A percentile compares a stretch with the other conserved stretches of the same genome.
Evolutionary conservation across 2,888 invertebrate species (phyloP).

Genomic region (Agrotis puta): DNA sequence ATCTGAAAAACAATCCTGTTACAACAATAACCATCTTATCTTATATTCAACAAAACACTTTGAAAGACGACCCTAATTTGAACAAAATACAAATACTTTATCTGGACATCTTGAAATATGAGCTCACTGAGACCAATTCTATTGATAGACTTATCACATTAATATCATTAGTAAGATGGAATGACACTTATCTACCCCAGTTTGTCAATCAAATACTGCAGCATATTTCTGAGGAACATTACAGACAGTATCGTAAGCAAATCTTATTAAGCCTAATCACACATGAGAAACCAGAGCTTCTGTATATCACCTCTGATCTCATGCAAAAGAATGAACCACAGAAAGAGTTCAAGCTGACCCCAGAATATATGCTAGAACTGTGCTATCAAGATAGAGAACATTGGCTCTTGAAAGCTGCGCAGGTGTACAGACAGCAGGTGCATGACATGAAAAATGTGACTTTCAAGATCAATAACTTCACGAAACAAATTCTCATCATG

Average conservation of each 20-base stretch:
- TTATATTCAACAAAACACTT: constrained; percentile 76
- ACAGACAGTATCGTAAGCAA: constrained; percentile 85
- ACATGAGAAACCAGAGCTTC: constrained; percentile 81
- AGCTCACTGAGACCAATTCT: constrained; percentile 77
- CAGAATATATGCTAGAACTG: constrained; percentile 89
- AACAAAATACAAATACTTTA: constrained; percentile 81
- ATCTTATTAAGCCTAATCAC: constrained; percentile 85
- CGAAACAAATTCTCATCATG: constrained; percentile 88
- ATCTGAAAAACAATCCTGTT: constrained; percentile 85
- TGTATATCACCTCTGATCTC: constrained; percentile 78
- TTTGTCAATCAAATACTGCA: constrained; percentile 80
- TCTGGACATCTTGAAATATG: constrained; percentile 80
- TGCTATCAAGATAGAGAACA: constrained; percentile 88
- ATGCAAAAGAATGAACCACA: constrained; percentile 85
- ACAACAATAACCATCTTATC: constrained; percentile 80
- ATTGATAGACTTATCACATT: constrained; percentile 82
- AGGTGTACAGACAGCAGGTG: constrained; percentile 85
- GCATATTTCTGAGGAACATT: constrained; percentile 80
- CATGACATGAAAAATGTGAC: constrained; percentile 87
- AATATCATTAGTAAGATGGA: constrained; percentile 82
- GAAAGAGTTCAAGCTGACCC: constrained; percentile 86
- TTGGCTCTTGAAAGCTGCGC: constrained; percentile 87
- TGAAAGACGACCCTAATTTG: constrained; percentile 69
- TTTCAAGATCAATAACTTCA: constrained; percentile 88
- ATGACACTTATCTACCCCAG: constrained; percentile 74